A percentile compares a stretch with the other conserved stretches of the same genome.
Evolutionary conservation across 2,113 vertebrate genomes (phyloP).

Genomic region (Trachemys scripta): DNA sequence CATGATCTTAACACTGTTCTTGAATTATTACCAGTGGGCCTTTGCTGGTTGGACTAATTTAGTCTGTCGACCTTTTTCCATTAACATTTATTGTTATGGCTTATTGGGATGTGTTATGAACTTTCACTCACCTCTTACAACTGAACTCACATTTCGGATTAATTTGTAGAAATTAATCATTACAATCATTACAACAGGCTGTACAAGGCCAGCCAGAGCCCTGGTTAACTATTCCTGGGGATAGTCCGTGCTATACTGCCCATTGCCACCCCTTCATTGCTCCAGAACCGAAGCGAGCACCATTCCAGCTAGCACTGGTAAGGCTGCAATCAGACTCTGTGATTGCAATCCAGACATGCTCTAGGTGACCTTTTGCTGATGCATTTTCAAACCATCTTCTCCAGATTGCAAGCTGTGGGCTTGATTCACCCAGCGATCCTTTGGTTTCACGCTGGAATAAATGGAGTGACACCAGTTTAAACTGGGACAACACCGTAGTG

Average conservation of each 20-base stretch:
- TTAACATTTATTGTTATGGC: not conserved
- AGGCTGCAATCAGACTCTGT: not conserved
- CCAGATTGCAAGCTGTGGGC: not conserved
- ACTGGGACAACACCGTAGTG: not conserved
- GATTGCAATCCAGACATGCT: not conserved
- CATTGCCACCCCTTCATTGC: not conserved
- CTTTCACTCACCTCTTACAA: not conserved
- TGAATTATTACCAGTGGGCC: not conserved
- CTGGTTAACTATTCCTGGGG: not conserved
- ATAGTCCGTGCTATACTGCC: not conserved
- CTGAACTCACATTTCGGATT: not conserved
- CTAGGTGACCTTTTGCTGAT: not conserved
- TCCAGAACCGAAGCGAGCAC: not conserved
- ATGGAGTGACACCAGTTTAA: not conserved
- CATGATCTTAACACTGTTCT: not conserved
- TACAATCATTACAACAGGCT: not conserved
- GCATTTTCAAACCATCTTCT: not conserved
- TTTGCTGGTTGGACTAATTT: not conserved
- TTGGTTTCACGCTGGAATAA: not conserved
- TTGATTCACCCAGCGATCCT: conserved; percentile 13
- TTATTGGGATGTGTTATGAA: not conserved
- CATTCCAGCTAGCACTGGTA: not conserved
- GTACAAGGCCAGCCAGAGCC: not conserved
- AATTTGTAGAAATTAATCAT: not conserved
- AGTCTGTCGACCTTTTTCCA: not conserved